A percentile compares a stretch with the other conserved stretches of the same genome.
These are phyloP conservation scores for Lepidurus couesii DNA, from an alignment of 1,140 invertebrate species.

Conservation along the genomic window DNA sequence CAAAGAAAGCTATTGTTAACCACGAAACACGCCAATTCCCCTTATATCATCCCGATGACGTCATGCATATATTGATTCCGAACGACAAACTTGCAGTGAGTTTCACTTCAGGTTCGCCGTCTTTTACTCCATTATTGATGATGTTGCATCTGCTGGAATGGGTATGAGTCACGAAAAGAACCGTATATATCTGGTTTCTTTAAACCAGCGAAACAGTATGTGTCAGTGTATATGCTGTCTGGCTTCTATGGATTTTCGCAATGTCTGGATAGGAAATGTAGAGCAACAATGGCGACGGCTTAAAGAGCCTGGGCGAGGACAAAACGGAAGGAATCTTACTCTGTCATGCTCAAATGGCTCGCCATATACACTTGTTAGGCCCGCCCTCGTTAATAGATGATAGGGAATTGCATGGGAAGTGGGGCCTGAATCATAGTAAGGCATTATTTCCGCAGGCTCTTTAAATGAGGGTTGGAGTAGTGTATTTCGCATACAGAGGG, in stretches of 20 bases:
- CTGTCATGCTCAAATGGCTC: background rate
- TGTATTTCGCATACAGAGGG: background rate
- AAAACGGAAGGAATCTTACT: slow-evolving; percentile 3
- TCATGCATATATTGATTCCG: background rate
- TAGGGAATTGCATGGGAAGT: background rate
- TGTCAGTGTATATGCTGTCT: too few species aligned
- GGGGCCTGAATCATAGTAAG: background rate
- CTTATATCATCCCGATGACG: too few species aligned
- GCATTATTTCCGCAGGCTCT: background rate
- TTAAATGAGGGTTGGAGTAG: background rate
- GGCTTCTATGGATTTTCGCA: background rate
- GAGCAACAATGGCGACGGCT: background rate
- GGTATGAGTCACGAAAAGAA: background rate
- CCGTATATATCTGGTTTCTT: background rate
- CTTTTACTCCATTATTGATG: background rate
- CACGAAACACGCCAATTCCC: too few species aligned
- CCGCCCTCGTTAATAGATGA: background rate
- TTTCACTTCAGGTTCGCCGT: background rate
- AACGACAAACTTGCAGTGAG: background rate
- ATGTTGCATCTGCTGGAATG: background rate
- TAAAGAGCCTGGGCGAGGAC: background rate
- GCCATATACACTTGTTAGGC: background rate
- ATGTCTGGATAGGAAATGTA: background rate
- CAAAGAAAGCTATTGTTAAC: background rate
- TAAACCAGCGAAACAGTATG: background rate